Evolutionary conservation across 2,113 vertebrate species (phyloP), one percentile per base, ranked within the genome.

Genomic region (Pelmatolapia mariae): DNA sequence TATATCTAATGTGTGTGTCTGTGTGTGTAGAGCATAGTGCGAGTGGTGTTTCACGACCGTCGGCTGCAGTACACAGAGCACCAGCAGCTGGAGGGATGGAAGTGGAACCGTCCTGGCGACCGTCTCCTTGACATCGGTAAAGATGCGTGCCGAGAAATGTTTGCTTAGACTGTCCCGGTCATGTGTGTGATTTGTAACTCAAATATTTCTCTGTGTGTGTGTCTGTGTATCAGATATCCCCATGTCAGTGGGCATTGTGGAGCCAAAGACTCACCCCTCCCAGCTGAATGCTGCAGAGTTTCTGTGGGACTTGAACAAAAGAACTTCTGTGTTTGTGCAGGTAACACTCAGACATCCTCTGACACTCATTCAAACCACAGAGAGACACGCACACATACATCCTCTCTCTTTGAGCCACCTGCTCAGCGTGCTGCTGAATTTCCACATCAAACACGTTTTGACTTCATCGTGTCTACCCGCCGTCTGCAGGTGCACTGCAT

Each of bases 241-340:
- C 0, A 98, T 99, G 98, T 99, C 99, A 11, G 98, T 99, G 94
- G 99, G 98, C 52, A 98, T 99, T 88, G 97, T 98, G 9, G 99
- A 99, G 94, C 98, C 98, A 3, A 96, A 98, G 88, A 98, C 98
- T 4, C 98, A 99, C 95, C 97, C 98, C 5, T 98, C 98, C 1
- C 98, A 99, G 87, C 97, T 99, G 24, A 99, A 99, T n/a, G 99
- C 99, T 0, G 98, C 99, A 50, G 99, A 99, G 87, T 99, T 99
- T 91, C 96, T 99, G 4, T 99, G 99, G 99, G 99, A 99, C 86
- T 96, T 98, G 43, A 96, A 98, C 57, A 99, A 99, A 95, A 97
- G 98, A 92, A 97, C 98, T 1, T 99, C 98, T 1, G 98, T 98
- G 54, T 99, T 99, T 90, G 99, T 99, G 93, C 99, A 99, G 98